Percentiles rank a stretch among this genome's conserved stretches.
phyloP scores from a whole-genome alignment of 2,888 invertebrate species.

The Acrocyrtus sp. region DNA sequence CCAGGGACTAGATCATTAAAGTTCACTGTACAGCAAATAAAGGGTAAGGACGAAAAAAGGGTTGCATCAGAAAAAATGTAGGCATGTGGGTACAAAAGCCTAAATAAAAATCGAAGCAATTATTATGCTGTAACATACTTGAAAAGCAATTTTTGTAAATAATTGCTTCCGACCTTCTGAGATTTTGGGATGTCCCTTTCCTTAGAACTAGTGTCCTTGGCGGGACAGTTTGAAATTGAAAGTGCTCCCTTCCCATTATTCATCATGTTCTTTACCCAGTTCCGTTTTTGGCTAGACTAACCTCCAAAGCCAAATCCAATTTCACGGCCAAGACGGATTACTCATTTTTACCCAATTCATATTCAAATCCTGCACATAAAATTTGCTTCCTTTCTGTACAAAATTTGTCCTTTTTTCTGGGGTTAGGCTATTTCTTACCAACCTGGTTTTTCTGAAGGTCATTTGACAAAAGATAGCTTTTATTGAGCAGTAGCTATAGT shows the following conservation, averaged over 20 bases:
- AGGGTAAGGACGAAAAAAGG: background rate
- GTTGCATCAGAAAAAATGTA: background rate
- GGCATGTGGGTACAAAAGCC: too few species aligned
- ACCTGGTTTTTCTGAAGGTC: too few species aligned
- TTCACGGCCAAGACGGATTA: background rate
- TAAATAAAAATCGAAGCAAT: background rate
- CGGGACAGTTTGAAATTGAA: background rate
- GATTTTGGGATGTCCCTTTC: background rate
- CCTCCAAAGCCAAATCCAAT: background rate
- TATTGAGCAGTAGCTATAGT: too few species aligned
- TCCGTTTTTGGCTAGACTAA: background rate
- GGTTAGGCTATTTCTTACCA: too few species aligned
- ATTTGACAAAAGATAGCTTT: too few species aligned
- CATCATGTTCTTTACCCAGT: background rate
- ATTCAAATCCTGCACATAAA: too few species aligned
- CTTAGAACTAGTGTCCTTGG: background rate
- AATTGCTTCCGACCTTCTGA: background rate
- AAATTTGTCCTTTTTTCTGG: too few species aligned
- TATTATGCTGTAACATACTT: background rate
- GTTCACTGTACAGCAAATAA: slow-evolving; percentile 18
- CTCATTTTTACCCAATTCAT: too few species aligned
- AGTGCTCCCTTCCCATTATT: background rate
- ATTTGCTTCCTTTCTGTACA: too few species aligned
- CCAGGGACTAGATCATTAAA: background rate
- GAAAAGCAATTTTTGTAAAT: background rate